Evolutionary conservation across 2,113 vertebrate species (phyloP).

Genomic region (Sorex araneus): DNA sequence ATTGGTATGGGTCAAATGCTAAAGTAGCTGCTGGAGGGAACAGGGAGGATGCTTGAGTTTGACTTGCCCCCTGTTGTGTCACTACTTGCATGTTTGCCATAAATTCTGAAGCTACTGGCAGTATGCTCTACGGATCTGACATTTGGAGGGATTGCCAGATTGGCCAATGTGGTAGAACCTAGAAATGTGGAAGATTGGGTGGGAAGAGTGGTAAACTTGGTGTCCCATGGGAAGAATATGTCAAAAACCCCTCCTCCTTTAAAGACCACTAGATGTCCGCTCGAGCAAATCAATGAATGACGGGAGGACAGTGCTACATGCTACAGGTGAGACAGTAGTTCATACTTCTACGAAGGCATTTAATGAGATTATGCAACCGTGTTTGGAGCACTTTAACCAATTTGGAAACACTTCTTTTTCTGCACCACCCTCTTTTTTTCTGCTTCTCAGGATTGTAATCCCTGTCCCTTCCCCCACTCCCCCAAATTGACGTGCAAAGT

Average conservation of each 20-base stretch:
- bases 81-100: neutral
- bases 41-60: neutral
- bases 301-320: too few relatives aligned
- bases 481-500: neutral
- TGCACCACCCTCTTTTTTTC: neutral
- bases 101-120: neutral
- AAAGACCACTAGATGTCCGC: too few relatives aligned
- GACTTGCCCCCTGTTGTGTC: neutral
- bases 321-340: neutral
- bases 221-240: neutral
- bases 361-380: neutral
- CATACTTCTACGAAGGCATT: neutral
- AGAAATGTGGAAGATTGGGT: neutral
- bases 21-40: neutral
- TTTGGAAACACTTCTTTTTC: neutral
- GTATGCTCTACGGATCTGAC: neutral
- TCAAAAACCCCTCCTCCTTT: neutral
- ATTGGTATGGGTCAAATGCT: neutral
- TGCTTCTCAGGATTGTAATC: neutral
- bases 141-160: neutral
- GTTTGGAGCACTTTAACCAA: neutral
- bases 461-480: neutral
- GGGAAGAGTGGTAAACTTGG: neutral
- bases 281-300: too few relatives aligned
- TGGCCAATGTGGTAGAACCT: neutral